Conservation (phyloP, 2,113 vertebrate genomes). For the Pterocles burchelli region DNA sequence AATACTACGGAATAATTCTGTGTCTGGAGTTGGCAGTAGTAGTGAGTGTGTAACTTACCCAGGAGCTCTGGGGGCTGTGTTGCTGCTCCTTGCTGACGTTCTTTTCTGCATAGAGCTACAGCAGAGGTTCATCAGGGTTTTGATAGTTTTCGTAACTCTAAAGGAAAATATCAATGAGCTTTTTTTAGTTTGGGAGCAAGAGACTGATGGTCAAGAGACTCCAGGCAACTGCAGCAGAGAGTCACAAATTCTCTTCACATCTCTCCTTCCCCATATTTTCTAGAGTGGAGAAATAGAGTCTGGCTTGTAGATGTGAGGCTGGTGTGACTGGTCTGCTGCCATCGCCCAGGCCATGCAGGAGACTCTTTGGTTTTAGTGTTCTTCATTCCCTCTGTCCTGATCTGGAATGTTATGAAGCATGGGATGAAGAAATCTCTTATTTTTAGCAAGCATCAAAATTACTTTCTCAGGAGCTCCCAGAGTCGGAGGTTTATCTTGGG, state of each 20-base stretch:
- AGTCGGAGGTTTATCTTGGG: neutral
- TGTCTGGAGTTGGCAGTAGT: neutral
- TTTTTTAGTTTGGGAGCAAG: neutral
- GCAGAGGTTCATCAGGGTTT: neutral
- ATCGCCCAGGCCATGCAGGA: neutral
- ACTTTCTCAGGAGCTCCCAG: neutral
- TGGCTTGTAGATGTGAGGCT: neutral
- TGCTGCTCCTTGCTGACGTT: neutral
- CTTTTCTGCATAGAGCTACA: neutral
- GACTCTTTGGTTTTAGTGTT: neutral
- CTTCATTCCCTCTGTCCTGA: neutral
- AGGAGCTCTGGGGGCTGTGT: neutral
- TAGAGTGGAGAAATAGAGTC: neutral
- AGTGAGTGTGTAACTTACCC: neutral
- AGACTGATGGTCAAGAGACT: neutral
- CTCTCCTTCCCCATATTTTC: neutral
- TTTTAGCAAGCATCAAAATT: neutral
- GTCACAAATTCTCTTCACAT: neutral
- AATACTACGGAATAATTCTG: neutral
- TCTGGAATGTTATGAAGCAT: rapidly evolving
- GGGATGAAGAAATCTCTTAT: neutral
- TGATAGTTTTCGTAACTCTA: neutral
- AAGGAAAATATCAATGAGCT: neutral
- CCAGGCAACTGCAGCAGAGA: neutral
- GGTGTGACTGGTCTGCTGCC: neutral